Percentiles rank a stretch among this genome's conserved stretches.
These are phyloP conservation scores for Pristionchus fissidentatus DNA, from an alignment of 2,888 invertebrate genomes.

Conservation along the genomic window DNA sequence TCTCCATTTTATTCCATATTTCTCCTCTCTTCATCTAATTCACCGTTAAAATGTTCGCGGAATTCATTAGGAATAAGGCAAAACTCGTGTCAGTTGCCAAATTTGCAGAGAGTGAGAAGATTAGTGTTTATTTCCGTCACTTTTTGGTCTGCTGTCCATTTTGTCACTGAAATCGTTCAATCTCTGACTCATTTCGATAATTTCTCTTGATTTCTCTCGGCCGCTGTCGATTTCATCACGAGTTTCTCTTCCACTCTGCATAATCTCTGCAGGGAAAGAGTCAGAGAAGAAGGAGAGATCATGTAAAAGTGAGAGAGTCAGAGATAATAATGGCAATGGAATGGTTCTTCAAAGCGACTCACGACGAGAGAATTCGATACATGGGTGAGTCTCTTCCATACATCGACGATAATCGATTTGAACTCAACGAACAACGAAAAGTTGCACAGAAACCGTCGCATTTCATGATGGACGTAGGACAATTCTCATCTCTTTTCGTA, in stretches of 20 bases:
- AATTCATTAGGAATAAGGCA: constrained; percentile 19
- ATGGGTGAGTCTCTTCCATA: neutral
- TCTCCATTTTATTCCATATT: neutral
- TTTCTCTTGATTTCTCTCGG: neutral
- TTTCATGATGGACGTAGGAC: no score
- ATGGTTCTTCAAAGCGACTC: constrained; percentile 23
- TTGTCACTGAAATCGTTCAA: constrained; percentile 2
- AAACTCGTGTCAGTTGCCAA: neutral
- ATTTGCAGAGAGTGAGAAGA: neutral
- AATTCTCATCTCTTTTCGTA: neutral
- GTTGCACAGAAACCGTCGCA: neutral
- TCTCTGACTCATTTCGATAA: constrained; percentile 34
- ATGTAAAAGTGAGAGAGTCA: constrained; percentile 21
- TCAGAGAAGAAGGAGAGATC: neutral
- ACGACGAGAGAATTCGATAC: constrained; percentile 41
- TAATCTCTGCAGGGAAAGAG: constrained; percentile 18
- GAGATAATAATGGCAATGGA: constrained; percentile 29
- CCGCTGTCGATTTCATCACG: constrained; percentile 23
- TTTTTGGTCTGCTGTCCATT: neutral
- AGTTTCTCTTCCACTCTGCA: constrained; percentile 13
- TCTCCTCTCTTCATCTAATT: constrained; percentile 1
- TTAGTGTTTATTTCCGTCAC: neutral
- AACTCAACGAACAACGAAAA: neutral
- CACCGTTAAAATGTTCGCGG: constrained; percentile 28
- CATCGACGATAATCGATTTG: neutral